Percentiles rank a stretch among this genome's conserved stretches.
phyloP scores from a whole-genome alignment of 2,113 vertebrate genomes.

The Symphodus melops region DNA sequence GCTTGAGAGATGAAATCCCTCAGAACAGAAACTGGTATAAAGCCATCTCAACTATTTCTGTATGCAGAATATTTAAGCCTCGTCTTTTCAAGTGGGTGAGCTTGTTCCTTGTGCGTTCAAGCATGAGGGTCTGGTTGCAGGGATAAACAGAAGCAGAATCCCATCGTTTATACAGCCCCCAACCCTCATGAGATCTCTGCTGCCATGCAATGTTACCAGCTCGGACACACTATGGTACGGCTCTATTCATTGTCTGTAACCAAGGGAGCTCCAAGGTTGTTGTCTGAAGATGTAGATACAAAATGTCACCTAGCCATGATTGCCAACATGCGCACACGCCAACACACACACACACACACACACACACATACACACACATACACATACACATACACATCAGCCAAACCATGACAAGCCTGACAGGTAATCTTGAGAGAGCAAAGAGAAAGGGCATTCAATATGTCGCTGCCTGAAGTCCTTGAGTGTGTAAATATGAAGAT shows the following conservation, averaged over 20 bases:
- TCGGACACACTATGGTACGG: neutral
- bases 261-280: slow-evolving; percentile 27
- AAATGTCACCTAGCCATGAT: slow-evolving; percentile 49
- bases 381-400: slow-evolving; percentile 40
- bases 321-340: slow-evolving; percentile 3
- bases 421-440: slow-evolving; percentile 69
- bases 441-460: slow-evolving; percentile 69
- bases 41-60: slow-evolving; percentile 10
- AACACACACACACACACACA: slow-evolving; percentile 25
- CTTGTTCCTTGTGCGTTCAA: slow-evolving; percentile 29
- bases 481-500: slow-evolving; percentile 66
- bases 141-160: slow-evolving; percentile 39
- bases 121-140: slow-evolving; percentile 27
- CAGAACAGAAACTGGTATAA: slow-evolving; percentile 3
- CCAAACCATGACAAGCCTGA: slow-evolving; percentile 63
- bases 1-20: slow-evolving; percentile 5
- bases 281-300: slow-evolving; percentile 54
- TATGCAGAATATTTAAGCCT: slow-evolving; percentile 21
- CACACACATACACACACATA: slow-evolving; percentile 1
- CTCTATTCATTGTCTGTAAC: slow-evolving; percentile 40
- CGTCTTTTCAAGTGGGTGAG: slow-evolving; percentile 12
- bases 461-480: slow-evolving; percentile 26
- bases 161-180: slow-evolving; percentile 19
- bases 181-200: slow-evolving; percentile 13
- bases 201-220: neutral